Conservation (phyloP, 1,140 invertebrate species). For the Brachionus angularis region DNA sequence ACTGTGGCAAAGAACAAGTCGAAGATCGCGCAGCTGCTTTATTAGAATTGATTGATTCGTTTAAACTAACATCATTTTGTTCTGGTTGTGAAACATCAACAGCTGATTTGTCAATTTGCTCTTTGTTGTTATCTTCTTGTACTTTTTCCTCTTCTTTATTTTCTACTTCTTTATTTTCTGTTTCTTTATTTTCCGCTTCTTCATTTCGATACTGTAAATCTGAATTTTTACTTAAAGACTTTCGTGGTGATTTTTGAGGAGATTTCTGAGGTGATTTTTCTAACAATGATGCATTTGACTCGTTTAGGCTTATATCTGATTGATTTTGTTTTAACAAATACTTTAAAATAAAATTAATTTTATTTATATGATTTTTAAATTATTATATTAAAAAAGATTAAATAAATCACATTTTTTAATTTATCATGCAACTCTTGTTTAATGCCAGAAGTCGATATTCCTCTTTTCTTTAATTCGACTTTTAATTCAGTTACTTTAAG, state of each 20-base stretch:
- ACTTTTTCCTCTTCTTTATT: too few species aligned
- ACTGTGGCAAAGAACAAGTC: too few species aligned
- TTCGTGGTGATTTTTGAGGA: constrained; percentile 9
- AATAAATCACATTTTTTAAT: constrained; percentile 37
- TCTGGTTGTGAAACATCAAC: too few species aligned
- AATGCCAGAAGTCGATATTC: constrained; percentile 14
- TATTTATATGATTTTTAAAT: not conserved
- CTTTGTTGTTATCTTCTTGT: too few species aligned
- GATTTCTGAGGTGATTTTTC: not conserved
- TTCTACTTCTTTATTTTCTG: too few species aligned
- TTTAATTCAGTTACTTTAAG: constrained; percentile 29
- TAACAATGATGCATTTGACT: not conserved
- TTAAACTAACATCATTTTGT: too few species aligned
- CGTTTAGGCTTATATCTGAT: not conserved
- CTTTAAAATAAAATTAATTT: not conserved
- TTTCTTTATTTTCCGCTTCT: too few species aligned
- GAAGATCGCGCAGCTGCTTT: too few species aligned
- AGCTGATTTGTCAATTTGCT: too few species aligned
- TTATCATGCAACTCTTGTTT: constrained; percentile 35
- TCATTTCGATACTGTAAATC: too few species aligned
- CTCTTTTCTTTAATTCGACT: constrained; percentile 34
- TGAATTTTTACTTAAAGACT: too few species aligned
- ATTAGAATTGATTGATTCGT: too few species aligned
- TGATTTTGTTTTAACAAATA: constrained; percentile 5
- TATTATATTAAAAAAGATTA: not conserved